Evolutionary conservation across 2,113 vertebrate genomes (phyloP), one percentile per base, ranked within the genome.

Genomic region (Dolichallabes microphthalmus): DNA sequence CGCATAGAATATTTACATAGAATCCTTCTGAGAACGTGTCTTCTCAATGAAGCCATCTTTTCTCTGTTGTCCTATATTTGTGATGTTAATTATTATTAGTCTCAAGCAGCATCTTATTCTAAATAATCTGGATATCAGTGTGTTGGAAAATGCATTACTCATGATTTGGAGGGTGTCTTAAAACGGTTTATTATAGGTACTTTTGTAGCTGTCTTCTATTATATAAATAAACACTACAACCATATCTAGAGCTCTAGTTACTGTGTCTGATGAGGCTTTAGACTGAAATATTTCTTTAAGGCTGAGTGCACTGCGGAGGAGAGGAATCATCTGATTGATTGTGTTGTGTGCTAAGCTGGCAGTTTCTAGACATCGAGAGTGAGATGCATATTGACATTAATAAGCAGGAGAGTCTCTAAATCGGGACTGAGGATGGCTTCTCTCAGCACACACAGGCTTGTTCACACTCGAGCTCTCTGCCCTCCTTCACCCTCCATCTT

Each of bases 361-460:
- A 82, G 45, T 57, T 50, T 50, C 63, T 68, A 27, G 78, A 81
- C 69, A 57, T 53, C 14, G 50, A 66, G 57, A 79, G 71, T 77
- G 71, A 22, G 76, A 84, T 76, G 78, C 82, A 88, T 84, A 89
- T 79, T 87, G 88, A 87, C 87, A 77, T 79, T 87, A 88, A 89
- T 85, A 80, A 89, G 83, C 27, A 75, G 71, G 80, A 85, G 85
- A 85, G 76, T 57, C 76, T n/a, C 64, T n/a, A 61, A 53, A 52
- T 76, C 63, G 71, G 27, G 71, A 35, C 81, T 60, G 80, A 82
- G 90, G 88, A 82, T 85, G 77, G 60, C 71, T 76, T 45, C 66
- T 82, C 69, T 64, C 66, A 82, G 35, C n/a, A n/a, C 52, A 52
- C 55, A 71, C 63, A 61, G 68, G 71, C 64, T 69, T 71, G 83